A percentile compares a stretch with the other conserved stretches of the same genome.
Evolutionary conservation across 1,140 invertebrate species (phyloP).

Genomic region (Cyclina sinensis): DNA sequence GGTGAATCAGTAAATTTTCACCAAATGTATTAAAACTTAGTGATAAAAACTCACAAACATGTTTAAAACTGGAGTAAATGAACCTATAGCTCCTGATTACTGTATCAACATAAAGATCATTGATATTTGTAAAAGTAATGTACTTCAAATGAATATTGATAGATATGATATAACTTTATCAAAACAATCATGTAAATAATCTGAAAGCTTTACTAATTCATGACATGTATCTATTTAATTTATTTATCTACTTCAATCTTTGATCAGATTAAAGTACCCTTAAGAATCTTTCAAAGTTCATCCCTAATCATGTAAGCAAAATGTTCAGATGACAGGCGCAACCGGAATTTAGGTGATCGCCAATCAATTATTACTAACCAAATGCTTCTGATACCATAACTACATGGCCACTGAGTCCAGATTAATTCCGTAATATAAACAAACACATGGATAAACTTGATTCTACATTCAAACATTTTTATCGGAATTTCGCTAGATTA

Average conservation of each 20-base stretch:
- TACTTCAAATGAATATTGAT: constrained; percentile 32
- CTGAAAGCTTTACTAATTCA: not conserved
- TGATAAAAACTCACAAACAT: too few species aligned
- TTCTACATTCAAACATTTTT: constrained; percentile 70
- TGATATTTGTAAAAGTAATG: not conserved
- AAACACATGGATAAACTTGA: constrained; percentile 69
- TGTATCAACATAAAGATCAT: not conserved
- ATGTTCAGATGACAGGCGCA: constrained; percentile 42
- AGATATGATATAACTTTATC: constrained; percentile 43
- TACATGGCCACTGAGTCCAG: constrained; percentile 40
- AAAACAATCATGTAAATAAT: constrained; percentile 33
- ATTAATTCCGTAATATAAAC: constrained; percentile 68
- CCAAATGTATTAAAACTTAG: too few species aligned
- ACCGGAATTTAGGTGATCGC: constrained; percentile 50
- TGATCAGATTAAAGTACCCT: constrained; percentile 46
- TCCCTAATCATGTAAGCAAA: constrained; percentile 54
- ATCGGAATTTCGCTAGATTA: constrained; percentile 67
- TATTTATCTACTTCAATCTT: constrained; percentile 56
- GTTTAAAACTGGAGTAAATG: too few species aligned
- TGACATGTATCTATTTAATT: constrained; percentile 30
- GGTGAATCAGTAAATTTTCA: too few species aligned
- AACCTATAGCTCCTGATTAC: not conserved
- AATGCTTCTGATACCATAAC: constrained; percentile 63
- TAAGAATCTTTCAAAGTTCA: constrained; percentile 52
- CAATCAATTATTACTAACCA: constrained; percentile 53